Evolutionary conservation across 2,888 invertebrate species (phyloP), one percentile per base, ranked within the genome.

Genomic region (Eurytoma adleriae): DNA sequence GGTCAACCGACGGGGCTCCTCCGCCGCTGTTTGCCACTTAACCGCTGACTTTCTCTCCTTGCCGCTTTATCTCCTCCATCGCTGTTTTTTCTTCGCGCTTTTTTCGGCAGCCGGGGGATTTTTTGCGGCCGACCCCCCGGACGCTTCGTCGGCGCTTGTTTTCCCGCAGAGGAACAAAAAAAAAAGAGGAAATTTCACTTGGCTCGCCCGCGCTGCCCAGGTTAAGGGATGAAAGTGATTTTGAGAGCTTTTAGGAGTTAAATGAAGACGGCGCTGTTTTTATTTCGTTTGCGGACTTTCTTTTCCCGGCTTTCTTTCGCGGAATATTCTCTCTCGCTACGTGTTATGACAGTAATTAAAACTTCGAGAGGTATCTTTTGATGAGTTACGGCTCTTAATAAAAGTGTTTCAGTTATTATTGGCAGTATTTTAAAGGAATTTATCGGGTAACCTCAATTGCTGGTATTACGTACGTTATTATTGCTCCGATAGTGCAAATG

Each of bases 211-310:
- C 57, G 40, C 16, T 18, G 20, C 18, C 30, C 18, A 62, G 70
- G 30, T 78, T 56, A 79, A 64, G 69, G 72, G 66, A 75, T 68
- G 68, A 77, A 76, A 78, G 80, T 76, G 81, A 82, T 75, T 79
- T 74, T 70, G 48, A 73, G 74, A 80, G 68, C 73, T 80, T 80
- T 73, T 64, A 61, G 40, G 69, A 80, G 77, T 80, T 80, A 73
- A 77, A 77, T 69, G 16, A 80, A 80, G 57, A 69, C 59, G 52
- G 67, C 7, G 12, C 52, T 54, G 27, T 30, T 70, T 57, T 24
- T 57, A 24, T 68, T 68, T 30, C 62, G 18, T 7, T 40, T 56
- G 12, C 16, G 1, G 40, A 20, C 27, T 48, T 61, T 30, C 40
- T 18, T 24, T 57, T 50, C 40, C 69, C 18, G 13, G 18, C 4